A percentile compares a stretch with the other conserved stretches of the same genome.
Evolutionary conservation across 1,140 invertebrate genomes (phyloP).

Genomic region (Magallana angulata): DNA sequence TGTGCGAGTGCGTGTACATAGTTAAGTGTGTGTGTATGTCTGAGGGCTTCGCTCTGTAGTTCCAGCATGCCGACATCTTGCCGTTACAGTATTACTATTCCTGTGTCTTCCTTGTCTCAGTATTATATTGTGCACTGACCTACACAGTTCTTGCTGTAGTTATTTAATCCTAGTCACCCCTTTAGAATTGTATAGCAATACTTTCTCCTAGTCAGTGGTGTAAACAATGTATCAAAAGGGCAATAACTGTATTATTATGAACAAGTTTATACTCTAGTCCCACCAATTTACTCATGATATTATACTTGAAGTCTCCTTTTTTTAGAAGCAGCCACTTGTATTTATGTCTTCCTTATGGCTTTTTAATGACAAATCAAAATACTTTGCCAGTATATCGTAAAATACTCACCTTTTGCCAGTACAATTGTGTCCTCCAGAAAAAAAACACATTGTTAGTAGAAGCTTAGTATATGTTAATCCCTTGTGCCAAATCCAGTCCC

Average conservation of each 20-base stretch:
- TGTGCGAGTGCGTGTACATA: background rate
- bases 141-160: background rate
- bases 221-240: no score
- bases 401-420: no score
- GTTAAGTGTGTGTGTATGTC: background rate
- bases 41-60: background rate
- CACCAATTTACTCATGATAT: background rate
- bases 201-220: background rate
- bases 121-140: background rate
- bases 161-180: background rate
- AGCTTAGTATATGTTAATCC: background rate
- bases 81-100: conserved; percentile 16
- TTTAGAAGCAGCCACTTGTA: no score
- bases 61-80: conserved; percentile 28
- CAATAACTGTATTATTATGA: background rate
- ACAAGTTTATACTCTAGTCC: background rate
- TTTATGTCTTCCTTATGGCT: no score
- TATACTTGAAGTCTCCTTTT: no score
- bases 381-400: no score
- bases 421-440: no score
- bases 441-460: no score
- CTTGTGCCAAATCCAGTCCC: background rate
- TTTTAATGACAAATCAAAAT: no score
- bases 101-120: conserved; percentile 25
- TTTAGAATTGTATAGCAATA: background rate